These are phyloP conservation scores for Caenorhabditis panamensis DNA, from an alignment of 2,888 invertebrate genomes.

Conservation along the genomic window DNA sequence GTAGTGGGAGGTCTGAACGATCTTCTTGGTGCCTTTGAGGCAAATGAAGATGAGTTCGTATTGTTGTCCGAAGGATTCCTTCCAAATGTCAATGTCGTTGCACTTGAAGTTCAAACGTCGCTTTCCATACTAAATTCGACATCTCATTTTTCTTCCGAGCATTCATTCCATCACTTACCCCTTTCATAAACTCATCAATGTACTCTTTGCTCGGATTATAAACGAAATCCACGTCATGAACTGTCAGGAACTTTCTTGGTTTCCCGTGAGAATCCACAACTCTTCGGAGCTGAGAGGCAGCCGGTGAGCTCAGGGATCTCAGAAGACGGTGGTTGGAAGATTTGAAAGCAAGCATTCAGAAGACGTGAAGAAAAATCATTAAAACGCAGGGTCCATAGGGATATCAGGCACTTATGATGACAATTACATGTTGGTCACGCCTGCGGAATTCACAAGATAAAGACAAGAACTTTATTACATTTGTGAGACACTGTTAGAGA, in stretches of 20 bases:
- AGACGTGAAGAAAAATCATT: no score
- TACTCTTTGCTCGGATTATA: background rate
- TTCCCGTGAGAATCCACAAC: background rate
- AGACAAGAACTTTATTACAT: no score
- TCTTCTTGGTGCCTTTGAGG: background rate
- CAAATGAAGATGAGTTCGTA: background rate
- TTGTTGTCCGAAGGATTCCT: background rate
- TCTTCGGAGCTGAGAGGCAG: background rate
- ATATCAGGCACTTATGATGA: no score
- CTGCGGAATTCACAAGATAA: no score
- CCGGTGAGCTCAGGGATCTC: background rate
- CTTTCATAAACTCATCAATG: conserved; percentile 8
- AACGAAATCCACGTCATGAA: background rate
- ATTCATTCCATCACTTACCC: background rate
- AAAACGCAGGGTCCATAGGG: no score
- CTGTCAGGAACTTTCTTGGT: background rate
- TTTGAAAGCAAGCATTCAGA: no score
- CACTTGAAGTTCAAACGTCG: background rate
- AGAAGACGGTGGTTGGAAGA: background rate
- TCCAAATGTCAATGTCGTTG: background rate
- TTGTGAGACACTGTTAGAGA: no score
- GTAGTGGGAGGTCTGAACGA: background rate
- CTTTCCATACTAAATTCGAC: background rate
- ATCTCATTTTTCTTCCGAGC: no score
- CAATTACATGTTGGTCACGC: no score